Evolutionary conservation across 2,113 vertebrate genomes (phyloP).

Genomic region (Girardinichthys multiradiatus): DNA sequence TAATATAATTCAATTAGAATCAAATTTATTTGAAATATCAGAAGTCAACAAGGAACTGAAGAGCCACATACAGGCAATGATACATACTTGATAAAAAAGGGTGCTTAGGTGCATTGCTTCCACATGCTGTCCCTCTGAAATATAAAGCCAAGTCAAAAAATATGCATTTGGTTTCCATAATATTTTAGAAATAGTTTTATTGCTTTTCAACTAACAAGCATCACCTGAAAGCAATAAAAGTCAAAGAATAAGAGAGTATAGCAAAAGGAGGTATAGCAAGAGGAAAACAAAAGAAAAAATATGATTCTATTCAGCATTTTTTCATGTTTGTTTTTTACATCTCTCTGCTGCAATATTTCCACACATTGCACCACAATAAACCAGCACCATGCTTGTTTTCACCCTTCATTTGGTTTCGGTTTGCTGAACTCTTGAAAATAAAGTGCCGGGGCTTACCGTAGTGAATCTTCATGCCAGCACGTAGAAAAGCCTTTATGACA

Average conservation of each 20-base stretch:
- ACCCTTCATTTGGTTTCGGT: constrained; percentile 18
- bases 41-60: too few relatives aligned
- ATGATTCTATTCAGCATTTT: neutral
- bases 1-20: too few relatives aligned
- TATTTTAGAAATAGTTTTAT: neutral
- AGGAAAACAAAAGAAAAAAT: neutral
- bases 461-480: constrained; percentile 52
- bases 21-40: too few relatives aligned
- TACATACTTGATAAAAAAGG: neutral
- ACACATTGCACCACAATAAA: constrained; percentile 7
- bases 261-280: too few relatives aligned
- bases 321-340: neutral
- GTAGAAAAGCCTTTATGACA: constrained; percentile 28
- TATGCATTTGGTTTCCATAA: neutral
- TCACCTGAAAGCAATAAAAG: neutral
- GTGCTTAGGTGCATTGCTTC: neutral
- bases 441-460: constrained; percentile 51
- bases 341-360: neutral
- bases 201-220: neutral
- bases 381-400: constrained; percentile 4
- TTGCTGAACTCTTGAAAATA: constrained; percentile 60
- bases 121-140: neutral
- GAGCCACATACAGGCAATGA: neutral
- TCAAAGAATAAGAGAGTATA: neutral
- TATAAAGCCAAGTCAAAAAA: neutral